Percentiles rank a stretch among this genome's conserved stretches.
These are phyloP conservation scores for Oncopodura yosiiana DNA, from an alignment of 1,140 invertebrate genomes.

Conservation along the genomic window DNA sequence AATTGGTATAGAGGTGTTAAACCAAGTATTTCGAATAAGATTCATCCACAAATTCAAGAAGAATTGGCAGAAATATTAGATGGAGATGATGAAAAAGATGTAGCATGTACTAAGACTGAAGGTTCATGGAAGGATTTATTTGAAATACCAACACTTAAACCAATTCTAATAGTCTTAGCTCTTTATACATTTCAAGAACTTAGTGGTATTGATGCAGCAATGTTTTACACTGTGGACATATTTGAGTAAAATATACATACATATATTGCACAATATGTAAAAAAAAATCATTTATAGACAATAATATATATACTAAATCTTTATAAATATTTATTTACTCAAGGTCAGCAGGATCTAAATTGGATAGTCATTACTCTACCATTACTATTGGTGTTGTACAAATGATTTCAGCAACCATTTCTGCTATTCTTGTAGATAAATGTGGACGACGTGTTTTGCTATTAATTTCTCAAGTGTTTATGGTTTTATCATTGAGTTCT, in stretches of 20 bases:
- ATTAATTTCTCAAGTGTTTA: constrained; percentile 44
- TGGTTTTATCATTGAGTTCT: constrained; percentile 40
- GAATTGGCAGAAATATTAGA: background rate
- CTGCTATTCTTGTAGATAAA: constrained; percentile 49
- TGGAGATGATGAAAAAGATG: background rate
- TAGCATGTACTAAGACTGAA: background rate
- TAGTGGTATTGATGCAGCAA: constrained; percentile 41
- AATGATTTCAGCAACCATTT: constrained; percentile 43
- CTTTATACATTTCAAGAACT: constrained; percentile 65
- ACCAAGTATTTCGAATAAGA: constrained; percentile 47
- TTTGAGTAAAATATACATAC: no score
- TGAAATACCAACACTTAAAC: constrained; percentile 41
- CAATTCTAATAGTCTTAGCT: constrained; percentile 59
- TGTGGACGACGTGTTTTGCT: constrained; percentile 49
- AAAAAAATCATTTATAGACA: no score
- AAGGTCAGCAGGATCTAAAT: constrained; percentile 32
- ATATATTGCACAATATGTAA: no score
- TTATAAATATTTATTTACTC: no score
- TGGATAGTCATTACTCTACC: constrained; percentile 37
- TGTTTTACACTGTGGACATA: constrained; percentile 45
- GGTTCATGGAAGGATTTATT: constrained; percentile 7
- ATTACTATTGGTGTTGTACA: constrained; percentile 47
- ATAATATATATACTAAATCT: no score
- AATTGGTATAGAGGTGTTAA: constrained; percentile 19
- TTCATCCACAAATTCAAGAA: background rate